phyloP scores from a whole-genome alignment of 2,888 invertebrate species.

The Erannis defoliaria region DNA sequence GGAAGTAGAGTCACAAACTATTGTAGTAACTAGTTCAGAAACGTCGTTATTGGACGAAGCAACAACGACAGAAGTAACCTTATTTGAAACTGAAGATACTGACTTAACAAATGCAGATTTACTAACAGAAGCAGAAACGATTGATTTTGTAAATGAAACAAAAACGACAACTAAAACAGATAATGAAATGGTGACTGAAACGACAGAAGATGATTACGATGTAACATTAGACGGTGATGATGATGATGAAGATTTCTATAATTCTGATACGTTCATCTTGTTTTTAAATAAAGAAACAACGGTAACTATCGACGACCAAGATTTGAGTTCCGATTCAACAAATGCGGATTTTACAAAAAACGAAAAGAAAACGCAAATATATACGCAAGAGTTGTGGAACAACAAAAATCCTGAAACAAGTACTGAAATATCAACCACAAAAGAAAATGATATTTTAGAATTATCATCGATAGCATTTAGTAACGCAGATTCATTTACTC shows the following conservation, averaged over 20 bases:
- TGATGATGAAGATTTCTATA: slow-evolving; percentile 1
- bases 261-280: not conserved
- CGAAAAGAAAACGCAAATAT: slow-evolving; percentile 2
- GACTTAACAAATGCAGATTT: not conserved
- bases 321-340: not conserved
- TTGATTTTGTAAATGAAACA: not conserved
- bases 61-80: not conserved
- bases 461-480: not conserved
- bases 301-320: not conserved
- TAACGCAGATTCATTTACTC: not conserved
- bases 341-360: slow-evolving; percentile 4
- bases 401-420: slow-evolving; percentile 2
- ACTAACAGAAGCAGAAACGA: not conserved
- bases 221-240: slow-evolving; percentile 2
- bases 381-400: not conserved
- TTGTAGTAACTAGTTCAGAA: not conserved
- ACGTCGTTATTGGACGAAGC: not conserved
- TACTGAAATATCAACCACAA: not conserved
- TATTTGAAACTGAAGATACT: not conserved
- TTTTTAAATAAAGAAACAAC: slow-evolving; percentile 3
- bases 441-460: not conserved
- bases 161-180: slow-evolving; percentile 1
- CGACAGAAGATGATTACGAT: slow-evolving; percentile 1
- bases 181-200: not conserved
- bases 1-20: not conserved